Evolutionary conservation across 2,113 vertebrate genomes (phyloP).

Genomic region (Amblyornis subalaris): DNA sequence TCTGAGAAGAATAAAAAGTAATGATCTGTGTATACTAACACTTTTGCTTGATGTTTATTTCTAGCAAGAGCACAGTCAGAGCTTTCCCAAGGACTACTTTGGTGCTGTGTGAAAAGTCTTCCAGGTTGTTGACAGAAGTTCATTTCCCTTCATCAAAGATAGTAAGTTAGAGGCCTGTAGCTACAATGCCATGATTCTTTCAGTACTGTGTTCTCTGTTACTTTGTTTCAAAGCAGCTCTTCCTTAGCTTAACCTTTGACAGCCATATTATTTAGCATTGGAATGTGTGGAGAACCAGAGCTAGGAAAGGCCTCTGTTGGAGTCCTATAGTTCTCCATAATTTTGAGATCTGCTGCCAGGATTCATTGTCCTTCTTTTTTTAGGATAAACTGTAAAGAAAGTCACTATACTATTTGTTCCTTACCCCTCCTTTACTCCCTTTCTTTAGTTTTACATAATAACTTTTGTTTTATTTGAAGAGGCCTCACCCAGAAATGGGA

Average conservation of each 20-base stretch:
- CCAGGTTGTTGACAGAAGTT: not conserved
- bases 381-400: not conserved
- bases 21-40: not conserved
- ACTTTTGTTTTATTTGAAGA: not conserved
- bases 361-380: not conserved
- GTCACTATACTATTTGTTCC: not conserved
- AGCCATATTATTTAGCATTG: not conserved
- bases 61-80: conserved; percentile 11
- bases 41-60: conserved; percentile 28
- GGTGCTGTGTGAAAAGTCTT: not conserved
- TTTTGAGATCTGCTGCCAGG: not conserved
- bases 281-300: not conserved
- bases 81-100: conserved; percentile 12
- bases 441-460: not conserved
- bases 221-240: not conserved
- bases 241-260: not conserved
- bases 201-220: not conserved
- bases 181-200: not conserved
- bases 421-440: not conserved
- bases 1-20: not conserved
- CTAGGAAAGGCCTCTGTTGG: not conserved
- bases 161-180: conserved; percentile 35
- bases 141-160: not conserved
- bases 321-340: not conserved
- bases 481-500: not conserved